Evolutionary conservation across 2,888 invertebrate genomes (phyloP), one percentile per base, ranked within the genome.

Genomic region (Lepas anatifera): DNA sequence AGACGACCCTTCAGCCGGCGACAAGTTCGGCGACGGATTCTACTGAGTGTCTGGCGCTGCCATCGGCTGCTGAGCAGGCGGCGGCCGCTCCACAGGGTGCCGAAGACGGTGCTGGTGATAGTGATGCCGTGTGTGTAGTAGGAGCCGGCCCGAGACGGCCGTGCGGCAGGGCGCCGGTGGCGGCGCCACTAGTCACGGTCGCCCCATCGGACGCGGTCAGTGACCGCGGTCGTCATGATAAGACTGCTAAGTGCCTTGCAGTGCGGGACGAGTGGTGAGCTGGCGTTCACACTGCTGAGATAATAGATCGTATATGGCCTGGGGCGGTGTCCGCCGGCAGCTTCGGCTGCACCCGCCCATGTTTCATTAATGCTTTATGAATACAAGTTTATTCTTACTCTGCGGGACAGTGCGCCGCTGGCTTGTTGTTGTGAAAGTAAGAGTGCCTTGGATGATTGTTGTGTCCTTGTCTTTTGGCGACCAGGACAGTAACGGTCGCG

Each of bases 1-100:
- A 18, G 66, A 76, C 39, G 77, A 75, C 50, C 73, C 76, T 29
- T 76, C 74, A 70, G 75, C 71, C 64, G 73, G 71, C 66, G 72
- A 72, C 66, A 66, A 66, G 39, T 66, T 66, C 39, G 66, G 66
- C 25, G 66, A 66, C 39, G 66, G 39, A 0, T 66, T 66, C 66
- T 66, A 39, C 66, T 66, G 58, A 58, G 41, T 41, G 41, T 10
- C 16, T 16, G 41, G 41, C 41, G 41, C 11, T 41, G 41, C 11
- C 41, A 13, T 41, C 41, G 11, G 16, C 4, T 41, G 41, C 10
- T 10, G 41, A 41, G 16, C 41, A 10, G 41, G 41, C 41, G 41
- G 41, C 11, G 11, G 10, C 2, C 1, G 41, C 41, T 41, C 41
- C 41, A 16, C 10, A 4, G 11, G 11, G 41, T 41, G 41, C 4